Evolutionary conservation across 2,888 invertebrate species (phyloP).

Genomic region (Liopterus haemorrhoidalis): DNA sequence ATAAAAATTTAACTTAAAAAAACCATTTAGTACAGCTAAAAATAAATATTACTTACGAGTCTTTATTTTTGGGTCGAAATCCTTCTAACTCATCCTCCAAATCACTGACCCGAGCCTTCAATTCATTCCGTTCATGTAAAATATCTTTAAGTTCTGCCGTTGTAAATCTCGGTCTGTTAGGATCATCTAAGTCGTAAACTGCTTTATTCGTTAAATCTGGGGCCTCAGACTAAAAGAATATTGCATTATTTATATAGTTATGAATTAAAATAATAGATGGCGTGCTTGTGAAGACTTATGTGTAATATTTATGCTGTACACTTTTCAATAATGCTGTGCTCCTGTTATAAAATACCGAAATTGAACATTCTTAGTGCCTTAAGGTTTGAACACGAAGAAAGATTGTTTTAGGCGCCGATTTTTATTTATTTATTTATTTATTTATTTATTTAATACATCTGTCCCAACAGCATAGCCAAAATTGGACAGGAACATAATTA

Average conservation of each 20-base stretch:
- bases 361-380: too few species aligned
- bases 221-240: constrained; percentile 42
- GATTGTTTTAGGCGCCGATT: too few species aligned
- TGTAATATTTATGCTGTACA: too few species aligned
- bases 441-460: too few species aligned
- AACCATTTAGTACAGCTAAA: constrained; percentile 1
- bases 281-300: too few species aligned
- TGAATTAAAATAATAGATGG: too few species aligned
- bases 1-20: constrained; percentile 24
- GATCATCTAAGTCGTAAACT: constrained; percentile 60
- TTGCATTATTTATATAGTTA: constrained; percentile 2
- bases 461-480: too few species aligned
- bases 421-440: too few species aligned
- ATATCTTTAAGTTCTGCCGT: constrained; percentile 80
- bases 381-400: too few species aligned
- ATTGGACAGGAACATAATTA: too few species aligned
- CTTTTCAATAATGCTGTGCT: too few species aligned
- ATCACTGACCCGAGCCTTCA: constrained; percentile 85
- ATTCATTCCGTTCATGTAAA: constrained; percentile 84
- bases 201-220: constrained; percentile 53
- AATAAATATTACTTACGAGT: constrained; percentile 43
- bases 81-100: constrained; percentile 87
- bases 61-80: constrained; percentile 56
- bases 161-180: constrained; percentile 75
- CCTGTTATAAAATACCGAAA: too few species aligned